Conservation (phyloP, 2,888 invertebrate species). For the Leucoma salicis region DNA sequence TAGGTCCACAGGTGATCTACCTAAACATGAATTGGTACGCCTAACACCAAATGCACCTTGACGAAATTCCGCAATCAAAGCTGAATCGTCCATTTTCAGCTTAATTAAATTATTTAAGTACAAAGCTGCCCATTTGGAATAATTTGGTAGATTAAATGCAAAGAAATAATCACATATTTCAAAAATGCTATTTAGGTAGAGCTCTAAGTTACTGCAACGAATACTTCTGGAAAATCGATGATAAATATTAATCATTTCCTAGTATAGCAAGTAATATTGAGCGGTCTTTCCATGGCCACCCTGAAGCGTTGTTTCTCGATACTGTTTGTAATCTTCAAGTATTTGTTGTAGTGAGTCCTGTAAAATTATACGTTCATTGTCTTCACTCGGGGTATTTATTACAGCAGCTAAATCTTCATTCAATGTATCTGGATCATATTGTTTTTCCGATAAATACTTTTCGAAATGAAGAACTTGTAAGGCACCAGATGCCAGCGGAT, state of each 20-base stretch:
- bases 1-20: conserved; percentile 30
- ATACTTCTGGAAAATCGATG: conserved; percentile 3
- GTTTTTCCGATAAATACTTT: conserved; percentile 28
- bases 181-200: conserved; percentile 3
- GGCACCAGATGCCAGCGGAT: conserved; percentile 35
- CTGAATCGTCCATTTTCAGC: conserved; percentile 24
- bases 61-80: conserved; percentile 15
- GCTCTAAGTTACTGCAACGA: conserved; percentile 4
- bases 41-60: conserved; percentile 25
- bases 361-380: conserved; percentile 4
- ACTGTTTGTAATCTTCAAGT: neutral
- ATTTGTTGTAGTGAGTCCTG: neutral
- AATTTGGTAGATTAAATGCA: conserved; percentile 24
- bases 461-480: conserved; percentile 42
- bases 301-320: conserved; percentile 3
- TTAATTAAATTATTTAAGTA: conserved; percentile 25
- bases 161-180: conserved; percentile 25
- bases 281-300: conserved; percentile 10
- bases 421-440: conserved; percentile 14
- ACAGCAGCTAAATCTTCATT: neutral
- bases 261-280: conserved; percentile 12
- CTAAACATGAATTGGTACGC: conserved; percentile 27
- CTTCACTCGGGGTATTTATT: neutral
- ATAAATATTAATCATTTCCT: conserved; percentile 5
- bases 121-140: conserved; percentile 25